Conservation (phyloP, 2,888 invertebrate species). For the Rotaria socialis region DNA sequence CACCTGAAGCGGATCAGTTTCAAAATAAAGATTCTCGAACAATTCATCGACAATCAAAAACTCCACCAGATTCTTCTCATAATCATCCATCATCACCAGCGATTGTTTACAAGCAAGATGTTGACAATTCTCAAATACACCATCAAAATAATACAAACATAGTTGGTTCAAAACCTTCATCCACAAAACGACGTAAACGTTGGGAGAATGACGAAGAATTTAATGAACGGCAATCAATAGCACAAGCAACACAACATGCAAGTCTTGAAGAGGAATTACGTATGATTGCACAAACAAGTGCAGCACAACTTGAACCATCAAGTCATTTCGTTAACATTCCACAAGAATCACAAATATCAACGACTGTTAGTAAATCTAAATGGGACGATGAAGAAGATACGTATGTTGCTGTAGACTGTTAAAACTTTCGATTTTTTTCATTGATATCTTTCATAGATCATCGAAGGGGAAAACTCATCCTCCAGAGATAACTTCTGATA, state of each 20-base stretch:
- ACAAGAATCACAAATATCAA: not conserved
- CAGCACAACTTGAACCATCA: not conserved
- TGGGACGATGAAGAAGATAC: slow-evolving; percentile 20
- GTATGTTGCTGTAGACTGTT: not conserved
- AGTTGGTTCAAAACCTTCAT: not conserved
- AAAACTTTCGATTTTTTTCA: not conserved
- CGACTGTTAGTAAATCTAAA: not conserved
- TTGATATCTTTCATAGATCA: not conserved
- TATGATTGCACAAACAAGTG: slow-evolving; percentile 1
- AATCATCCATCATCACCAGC: no score
- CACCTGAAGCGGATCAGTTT: no score
- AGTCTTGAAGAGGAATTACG: slow-evolving; percentile 36
- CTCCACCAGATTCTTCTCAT: no score
- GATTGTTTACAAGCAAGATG: not conserved
- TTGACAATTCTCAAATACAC: not conserved
- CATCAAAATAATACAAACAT: not conserved
- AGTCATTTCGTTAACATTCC: not conserved
- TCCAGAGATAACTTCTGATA: not conserved
- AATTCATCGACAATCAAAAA: no score
- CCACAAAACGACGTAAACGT: slow-evolving; percentile 16
- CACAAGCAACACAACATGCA: not conserved
- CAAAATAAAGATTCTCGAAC: no score
- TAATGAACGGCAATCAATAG: not conserved
- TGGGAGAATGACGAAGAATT: slow-evolving; percentile 22
- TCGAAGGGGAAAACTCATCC: not conserved